Base-by-base conservation (phyloP, 2,113 vertebrate species). In the Lepus americanus region DNA sequence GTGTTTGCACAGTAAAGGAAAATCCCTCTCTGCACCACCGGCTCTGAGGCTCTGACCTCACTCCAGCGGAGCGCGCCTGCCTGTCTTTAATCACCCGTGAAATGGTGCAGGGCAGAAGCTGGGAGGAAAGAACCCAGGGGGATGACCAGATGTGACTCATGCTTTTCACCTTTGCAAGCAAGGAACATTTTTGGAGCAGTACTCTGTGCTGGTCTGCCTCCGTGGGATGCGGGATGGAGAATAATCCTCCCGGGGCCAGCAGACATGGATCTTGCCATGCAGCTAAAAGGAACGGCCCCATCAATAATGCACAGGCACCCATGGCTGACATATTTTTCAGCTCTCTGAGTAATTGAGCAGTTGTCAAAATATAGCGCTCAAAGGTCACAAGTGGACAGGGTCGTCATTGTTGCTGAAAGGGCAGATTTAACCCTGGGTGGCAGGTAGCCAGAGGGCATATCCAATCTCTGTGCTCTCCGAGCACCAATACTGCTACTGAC, bases 121-220 rank as follows among this genome's bases (percentile, higher is more conserved):
- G 69, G 82, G 31, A 74, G 36, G 94, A 95, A 95, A 90, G 53
- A 95, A 90, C 59, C 92, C 72, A 80, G 5, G 0, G 1, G 89
- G 94, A 80, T 67, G 53, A 95, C 67, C 96, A 97, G 96, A 6
- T 84, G 87, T 97, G 97, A 98, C 94, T 97, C 95, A 89, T 78
- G 70, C 96, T 97, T 93, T 97, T 97, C 96, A 97, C 97, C 94
- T 96, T 80, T 92, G 78, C 55, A 90, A 19, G 19, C 92, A 97
- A 97, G 97, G 90, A 96, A 81, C 49, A 66, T 95, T 17, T 97
- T 95, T 92, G 85, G 85, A 97, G 87, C 78, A 86, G 94, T 86
- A 89, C 73, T 87, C 79, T 67, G 72, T 82, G 63, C 96, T 97
- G 88, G 66, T 79, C 92, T 69, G 0, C 55, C 36, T 94, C 88